These are phyloP conservation scores for Emys orbicularis DNA, from an alignment of 2,797 vertebrate species.

Conservation along the genomic window DNA sequence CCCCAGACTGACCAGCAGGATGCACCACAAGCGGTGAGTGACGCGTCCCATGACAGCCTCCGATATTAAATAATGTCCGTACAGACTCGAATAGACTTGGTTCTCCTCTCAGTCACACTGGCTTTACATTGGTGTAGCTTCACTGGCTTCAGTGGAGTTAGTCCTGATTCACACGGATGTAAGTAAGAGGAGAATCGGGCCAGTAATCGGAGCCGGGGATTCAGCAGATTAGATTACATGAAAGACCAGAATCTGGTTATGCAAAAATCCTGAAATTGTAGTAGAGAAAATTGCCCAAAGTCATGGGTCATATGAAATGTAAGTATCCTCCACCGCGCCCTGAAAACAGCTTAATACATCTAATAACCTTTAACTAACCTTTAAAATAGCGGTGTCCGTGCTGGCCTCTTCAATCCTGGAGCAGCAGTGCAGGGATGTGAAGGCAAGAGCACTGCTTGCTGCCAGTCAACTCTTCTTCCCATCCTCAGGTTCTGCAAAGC, in stretches of 20 bases:
- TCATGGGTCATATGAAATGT: background rate
- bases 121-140: background rate
- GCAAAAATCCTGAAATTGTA: conserved; percentile 22
- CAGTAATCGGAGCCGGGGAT: background rate
- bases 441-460: background rate
- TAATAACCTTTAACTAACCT: background rate
- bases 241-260: background rate
- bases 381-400: background rate
- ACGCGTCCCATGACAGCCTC: no score
- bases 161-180: no score
- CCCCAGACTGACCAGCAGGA: no score
- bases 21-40: no score
- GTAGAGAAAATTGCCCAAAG: background rate
- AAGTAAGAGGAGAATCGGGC: background rate
- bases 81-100: background rate
- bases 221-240: background rate
- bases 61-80: background rate
- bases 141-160: no score
- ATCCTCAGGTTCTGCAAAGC: no score
- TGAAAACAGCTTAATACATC: background rate
- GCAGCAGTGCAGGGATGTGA: background rate
- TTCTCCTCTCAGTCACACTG: fast-evolving
- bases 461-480: background rate
- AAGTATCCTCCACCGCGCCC: background rate
- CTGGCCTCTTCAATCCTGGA: background rate